phyloP scores from a whole-genome alignment of 2,888 invertebrate genomes.

The Liodrosophila aerea region DNA sequence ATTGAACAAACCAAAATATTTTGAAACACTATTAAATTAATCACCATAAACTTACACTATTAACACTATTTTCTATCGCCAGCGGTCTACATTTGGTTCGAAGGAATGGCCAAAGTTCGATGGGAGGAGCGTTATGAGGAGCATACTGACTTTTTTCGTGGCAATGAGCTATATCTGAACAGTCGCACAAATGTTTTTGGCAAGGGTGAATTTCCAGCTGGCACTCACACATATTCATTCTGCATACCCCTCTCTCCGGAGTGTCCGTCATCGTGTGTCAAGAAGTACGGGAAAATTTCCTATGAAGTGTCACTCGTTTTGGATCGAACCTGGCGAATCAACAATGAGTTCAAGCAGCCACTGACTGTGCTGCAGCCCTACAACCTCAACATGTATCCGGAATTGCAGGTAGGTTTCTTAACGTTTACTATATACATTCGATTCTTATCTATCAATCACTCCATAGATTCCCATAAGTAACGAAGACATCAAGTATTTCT shows the following conservation, averaged over 20 bases:
- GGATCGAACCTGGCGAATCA: conserved; percentile 90
- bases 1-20: too few relatives aligned
- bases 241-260: conserved; percentile 84
- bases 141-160: conserved; percentile 43
- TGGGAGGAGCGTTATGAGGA: conserved; percentile 54
- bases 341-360: conserved; percentile 67
- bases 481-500: conserved; percentile 59
- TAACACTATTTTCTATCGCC: background rate
- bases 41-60: background rate
- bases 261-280: conserved; percentile 90
- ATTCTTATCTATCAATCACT: background rate
- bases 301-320: conserved; percentile 89
- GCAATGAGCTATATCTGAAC: conserved; percentile 49
- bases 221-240: conserved; percentile 87
- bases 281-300: conserved; percentile 87
- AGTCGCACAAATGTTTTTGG: conserved; percentile 43
- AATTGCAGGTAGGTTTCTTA: conserved; percentile 84
- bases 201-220: conserved; percentile 46
- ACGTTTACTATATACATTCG: background rate
- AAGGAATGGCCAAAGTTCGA: conserved; percentile 63
- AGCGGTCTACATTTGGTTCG: conserved; percentile 60
- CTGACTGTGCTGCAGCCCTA: conserved; percentile 90
- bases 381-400: conserved; percentile 89
- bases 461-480: conserved; percentile 39
- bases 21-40: too few relatives aligned